Conservation (phyloP, 2,797 vertebrate genomes). For the Pagetopsis macropterus region DNA sequence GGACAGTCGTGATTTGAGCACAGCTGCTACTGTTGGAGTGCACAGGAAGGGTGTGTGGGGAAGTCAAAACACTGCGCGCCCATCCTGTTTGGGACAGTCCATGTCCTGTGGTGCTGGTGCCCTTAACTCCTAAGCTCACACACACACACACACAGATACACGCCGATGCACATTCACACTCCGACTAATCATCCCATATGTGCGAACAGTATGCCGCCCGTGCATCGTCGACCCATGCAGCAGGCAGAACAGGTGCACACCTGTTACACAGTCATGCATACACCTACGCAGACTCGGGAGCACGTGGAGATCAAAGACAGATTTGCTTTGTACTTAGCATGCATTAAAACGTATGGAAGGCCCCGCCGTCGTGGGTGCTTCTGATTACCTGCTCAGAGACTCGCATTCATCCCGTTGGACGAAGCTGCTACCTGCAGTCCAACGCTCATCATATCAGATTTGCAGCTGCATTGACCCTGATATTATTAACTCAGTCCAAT, state of each 20-base stretch:
- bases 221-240: constrained; percentile 44
- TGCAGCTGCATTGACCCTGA: constrained; percentile 27
- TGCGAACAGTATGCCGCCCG: constrained; percentile 52
- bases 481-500: constrained; percentile 33
- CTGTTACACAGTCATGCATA: constrained; percentile 64
- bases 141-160: constrained; percentile 46
- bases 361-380: constrained; percentile 24
- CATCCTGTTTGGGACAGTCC: constrained; percentile 88
- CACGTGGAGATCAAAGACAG: constrained; percentile 57
- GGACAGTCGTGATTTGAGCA: constrained; percentile 59
- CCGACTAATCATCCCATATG: constrained; percentile 73
- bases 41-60: constrained; percentile 87
- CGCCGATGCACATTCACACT: constrained; percentile 46
- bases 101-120: constrained; percentile 79
- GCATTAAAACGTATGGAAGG: constrained; percentile 35
- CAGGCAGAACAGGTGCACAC: constrained; percentile 75
- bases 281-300: constrained; percentile 33
- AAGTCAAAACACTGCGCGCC: constrained; percentile 85
- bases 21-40: constrained; percentile 76
- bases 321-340: constrained; percentile 35
- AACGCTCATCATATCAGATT: constrained; percentile 38
- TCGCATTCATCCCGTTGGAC: constrained; percentile 47
- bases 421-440: constrained; percentile 50
- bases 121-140: constrained; percentile 68
- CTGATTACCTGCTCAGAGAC: constrained; percentile 29